A percentile compares a stretch with the other conserved stretches of the same genome.
Conservation (phyloP, 2,113 vertebrate genomes). For the Boulengeromyrus knoepffleri region DNA sequence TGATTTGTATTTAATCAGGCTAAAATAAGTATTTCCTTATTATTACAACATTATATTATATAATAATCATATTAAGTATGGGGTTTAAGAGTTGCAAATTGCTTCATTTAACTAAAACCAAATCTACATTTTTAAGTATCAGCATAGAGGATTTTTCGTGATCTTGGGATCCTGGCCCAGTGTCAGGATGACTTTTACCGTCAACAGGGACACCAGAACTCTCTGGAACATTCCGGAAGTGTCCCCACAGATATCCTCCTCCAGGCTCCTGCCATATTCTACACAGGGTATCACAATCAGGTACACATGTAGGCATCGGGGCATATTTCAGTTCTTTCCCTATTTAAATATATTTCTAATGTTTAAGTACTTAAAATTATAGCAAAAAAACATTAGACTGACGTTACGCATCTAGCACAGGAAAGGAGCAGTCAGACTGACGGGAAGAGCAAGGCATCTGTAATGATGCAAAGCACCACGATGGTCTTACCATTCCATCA, state of each 20-base stretch:
- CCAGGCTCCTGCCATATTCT: conserved; percentile 72
- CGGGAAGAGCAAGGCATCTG: background rate
- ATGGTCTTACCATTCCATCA: background rate
- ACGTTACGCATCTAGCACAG: background rate
- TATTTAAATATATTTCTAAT: background rate
- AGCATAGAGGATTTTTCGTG: background rate
- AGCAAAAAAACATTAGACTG: background rate
- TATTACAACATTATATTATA: background rate
- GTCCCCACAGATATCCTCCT: conserved; percentile 79
- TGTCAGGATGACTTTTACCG: conserved; percentile 56
- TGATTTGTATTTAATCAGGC: background rate
- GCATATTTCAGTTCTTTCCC: background rate
- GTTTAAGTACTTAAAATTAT: background rate
- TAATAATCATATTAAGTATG: background rate
- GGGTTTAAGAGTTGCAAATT: background rate
- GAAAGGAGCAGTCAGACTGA: background rate
- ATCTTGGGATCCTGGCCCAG: background rate
- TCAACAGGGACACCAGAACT: conserved; percentile 81
- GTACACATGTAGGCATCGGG: background rate
- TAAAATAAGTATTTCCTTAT: background rate
- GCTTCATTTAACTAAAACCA: background rate
- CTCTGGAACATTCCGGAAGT: conserved; percentile 86
- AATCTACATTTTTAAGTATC: background rate
- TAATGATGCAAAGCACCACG: background rate
- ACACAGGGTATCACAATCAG: background rate